Conservation (phyloP, 2,113 vertebrate species). For the Sprattus sprattus region DNA sequence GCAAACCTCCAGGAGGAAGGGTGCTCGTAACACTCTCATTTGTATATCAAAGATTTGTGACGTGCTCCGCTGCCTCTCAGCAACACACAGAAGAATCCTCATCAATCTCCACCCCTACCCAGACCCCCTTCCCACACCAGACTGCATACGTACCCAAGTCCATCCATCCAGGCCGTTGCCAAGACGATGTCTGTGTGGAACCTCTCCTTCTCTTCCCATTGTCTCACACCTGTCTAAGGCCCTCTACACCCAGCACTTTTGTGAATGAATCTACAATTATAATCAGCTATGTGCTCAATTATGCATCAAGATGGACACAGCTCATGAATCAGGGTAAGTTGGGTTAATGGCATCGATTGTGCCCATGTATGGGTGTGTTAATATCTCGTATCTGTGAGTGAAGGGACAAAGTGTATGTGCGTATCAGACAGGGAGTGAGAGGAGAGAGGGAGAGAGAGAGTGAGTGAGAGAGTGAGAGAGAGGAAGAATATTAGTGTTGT, state of each 20-base stretch:
- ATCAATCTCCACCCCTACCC: constrained; percentile 5
- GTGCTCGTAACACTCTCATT: constrained; percentile 35
- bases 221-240: constrained; percentile 3
- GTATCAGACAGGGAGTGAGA: background rate
- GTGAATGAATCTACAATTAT: constrained; percentile 7
- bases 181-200: constrained; percentile 15
- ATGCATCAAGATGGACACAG: background rate
- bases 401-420: background rate
- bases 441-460: too few relatives aligned
- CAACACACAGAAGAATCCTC: constrained; percentile 39
- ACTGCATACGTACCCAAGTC: background rate
- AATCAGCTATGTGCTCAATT: constrained; percentile 13
- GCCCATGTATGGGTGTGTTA: background rate
- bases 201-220: background rate
- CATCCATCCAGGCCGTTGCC: background rate
- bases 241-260: background rate
- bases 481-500: background rate
- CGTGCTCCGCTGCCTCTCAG: constrained; percentile 26
- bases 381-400: background rate
- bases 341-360: background rate
- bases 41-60: constrained; percentile 45
- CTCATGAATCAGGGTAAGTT: background rate
- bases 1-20: constrained; percentile 16
- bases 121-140: background rate
- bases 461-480: too few relatives aligned